phyloP scores from a whole-genome alignment of 2,797 vertebrate species.

The Crenichthys baileyi region DNA sequence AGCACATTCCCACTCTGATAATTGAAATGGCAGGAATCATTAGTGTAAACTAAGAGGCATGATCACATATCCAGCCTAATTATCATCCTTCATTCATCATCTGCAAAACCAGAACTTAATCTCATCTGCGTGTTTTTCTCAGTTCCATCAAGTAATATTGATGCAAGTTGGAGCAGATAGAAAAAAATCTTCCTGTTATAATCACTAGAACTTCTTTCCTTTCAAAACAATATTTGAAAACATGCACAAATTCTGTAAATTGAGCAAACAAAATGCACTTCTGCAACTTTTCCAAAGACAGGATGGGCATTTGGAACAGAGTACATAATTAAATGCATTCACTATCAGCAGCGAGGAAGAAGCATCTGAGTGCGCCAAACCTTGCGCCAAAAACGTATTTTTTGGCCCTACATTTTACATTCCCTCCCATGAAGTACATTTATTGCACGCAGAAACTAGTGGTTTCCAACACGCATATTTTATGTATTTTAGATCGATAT shows the following conservation, averaged over 20 bases:
- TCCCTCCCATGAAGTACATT: neutral
- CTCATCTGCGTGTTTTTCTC: too few relatives aligned
- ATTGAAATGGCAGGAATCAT: conserved; percentile 56
- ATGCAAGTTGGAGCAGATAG: too few relatives aligned
- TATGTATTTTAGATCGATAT: neutral
- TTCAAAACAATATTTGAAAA: neutral
- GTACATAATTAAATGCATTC: neutral
- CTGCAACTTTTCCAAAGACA: neutral
- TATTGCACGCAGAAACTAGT: neutral
- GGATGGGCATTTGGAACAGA: neutral
- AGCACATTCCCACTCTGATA: conserved; percentile 28
- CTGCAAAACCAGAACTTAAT: neutral
- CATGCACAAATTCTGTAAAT: neutral
- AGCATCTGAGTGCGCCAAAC: neutral
- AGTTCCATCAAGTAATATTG: too few relatives aligned
- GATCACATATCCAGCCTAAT: conserved; percentile 44
- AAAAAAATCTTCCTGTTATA: too few relatives aligned
- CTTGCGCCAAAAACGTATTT: neutral
- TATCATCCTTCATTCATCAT: conserved; percentile 52
- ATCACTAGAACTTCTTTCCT: too few relatives aligned
- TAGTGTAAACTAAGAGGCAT: conserved; percentile 50
- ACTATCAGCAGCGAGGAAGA: neutral
- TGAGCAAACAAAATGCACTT: neutral
- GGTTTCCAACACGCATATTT: neutral
- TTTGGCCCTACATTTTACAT: neutral